Conservation (phyloP, 1,140 invertebrate genomes). For the Streblospio benedicti region DNA sequence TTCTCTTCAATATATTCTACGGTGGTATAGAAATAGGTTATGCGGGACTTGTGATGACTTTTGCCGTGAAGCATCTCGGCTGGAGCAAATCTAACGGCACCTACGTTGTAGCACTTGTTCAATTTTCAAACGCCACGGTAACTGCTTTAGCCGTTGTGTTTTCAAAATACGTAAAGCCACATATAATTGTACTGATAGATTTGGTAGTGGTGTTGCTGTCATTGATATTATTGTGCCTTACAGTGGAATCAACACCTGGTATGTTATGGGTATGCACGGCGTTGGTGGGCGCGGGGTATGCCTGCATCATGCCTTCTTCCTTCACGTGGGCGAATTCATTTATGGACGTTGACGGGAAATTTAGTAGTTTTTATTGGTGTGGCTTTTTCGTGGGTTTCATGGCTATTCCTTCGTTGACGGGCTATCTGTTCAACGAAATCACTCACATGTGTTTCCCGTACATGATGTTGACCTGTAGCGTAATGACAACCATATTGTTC, state of each 20-base stretch:
- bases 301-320: not conserved
- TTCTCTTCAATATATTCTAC: not conserved
- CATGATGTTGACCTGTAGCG: not conserved
- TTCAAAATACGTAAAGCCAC: not conserved
- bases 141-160: not conserved
- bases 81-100: not conserved
- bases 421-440: not conserved
- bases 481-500: not conserved
- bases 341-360: not conserved
- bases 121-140: not conserved
- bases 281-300: not conserved
- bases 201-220: not conserved
- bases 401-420: not conserved
- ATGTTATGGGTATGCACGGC: conserved; percentile 1
- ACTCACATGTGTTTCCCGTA: conserved; percentile 1
- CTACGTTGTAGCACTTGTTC: not conserved
- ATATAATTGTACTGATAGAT: not conserved
- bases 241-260: not conserved
- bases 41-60: not conserved
- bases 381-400: not conserved
- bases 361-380: not conserved
- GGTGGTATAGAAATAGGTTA: conserved; percentile 1
- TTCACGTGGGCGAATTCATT: not conserved
- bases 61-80: conserved; percentile 2
- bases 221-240: not conserved